These are phyloP conservation scores for Halichondria panicea DNA, from an alignment of 37 sponge, comb jelly and placozoan species.

Conservation along the genomic window DNA sequence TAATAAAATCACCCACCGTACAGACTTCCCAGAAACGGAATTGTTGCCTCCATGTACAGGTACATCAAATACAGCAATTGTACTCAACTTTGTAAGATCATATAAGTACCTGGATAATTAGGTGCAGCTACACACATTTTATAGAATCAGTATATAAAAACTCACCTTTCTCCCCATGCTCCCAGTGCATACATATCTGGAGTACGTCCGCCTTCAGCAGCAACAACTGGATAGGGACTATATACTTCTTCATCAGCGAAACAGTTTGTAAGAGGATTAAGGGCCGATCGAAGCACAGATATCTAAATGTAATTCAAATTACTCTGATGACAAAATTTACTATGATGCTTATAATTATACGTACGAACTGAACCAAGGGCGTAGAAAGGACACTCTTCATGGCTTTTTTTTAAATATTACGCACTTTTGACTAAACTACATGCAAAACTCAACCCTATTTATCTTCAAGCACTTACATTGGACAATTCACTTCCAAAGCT, in stretches of 20 bases:
- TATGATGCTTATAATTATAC: no score
- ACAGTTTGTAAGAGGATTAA: neutral
- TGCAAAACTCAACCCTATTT: neutral
- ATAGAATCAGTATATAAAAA: no score
- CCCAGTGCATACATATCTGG: conserved; percentile 44
- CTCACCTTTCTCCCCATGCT: conserved; percentile 5
- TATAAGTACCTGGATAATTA: neutral
- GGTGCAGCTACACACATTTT: no score
- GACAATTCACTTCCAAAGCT: neutral
- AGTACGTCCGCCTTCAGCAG: neutral
- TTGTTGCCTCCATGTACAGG: conserved; percentile 40
- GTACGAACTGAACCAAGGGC: no score
- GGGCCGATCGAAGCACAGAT: neutral
- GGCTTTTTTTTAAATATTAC: no score
- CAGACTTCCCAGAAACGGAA: conserved; percentile 4
- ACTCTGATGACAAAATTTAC: no score
- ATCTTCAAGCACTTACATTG: neutral
- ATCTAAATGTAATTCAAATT: neutral
- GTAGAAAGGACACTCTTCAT: no score
- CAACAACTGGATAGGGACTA: neutral
- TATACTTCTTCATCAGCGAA: neutral
- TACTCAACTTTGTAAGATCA: neutral
- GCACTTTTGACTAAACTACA: neutral
- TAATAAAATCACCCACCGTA: neutral
- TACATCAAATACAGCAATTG: conserved; percentile 32